These are phyloP conservation scores for Deroplatys truncata DNA, from an alignment of 2,888 invertebrate species.

Conservation along the genomic window DNA sequence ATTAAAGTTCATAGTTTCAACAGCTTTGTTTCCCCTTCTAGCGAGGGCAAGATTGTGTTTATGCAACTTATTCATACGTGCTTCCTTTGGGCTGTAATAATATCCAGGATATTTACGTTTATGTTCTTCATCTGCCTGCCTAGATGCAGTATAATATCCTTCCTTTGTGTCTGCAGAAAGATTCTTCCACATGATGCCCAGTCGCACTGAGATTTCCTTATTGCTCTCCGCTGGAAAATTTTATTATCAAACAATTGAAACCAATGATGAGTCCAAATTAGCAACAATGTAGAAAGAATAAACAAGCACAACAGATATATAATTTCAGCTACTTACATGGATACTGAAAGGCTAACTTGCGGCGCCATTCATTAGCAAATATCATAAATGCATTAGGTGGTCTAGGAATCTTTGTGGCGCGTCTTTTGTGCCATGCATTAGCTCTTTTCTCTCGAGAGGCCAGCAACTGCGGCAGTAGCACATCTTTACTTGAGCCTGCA, in stretches of 20 bases:
- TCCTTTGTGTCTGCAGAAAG: slow-evolving; percentile 44
- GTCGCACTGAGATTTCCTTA: slow-evolving; percentile 48
- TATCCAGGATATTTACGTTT: slow-evolving; percentile 47
- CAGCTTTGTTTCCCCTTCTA: slow-evolving; percentile 14
- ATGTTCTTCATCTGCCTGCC: slow-evolving; percentile 45
- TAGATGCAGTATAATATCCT: slow-evolving; percentile 44
- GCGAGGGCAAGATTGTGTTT: slow-evolving; percentile 28
- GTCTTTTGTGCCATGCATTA: slow-evolving; percentile 7
- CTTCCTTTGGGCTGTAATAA: slow-evolving; percentile 46
- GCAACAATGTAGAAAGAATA: no score
- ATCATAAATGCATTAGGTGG: slow-evolving; percentile 53
- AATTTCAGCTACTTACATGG: slow-evolving; percentile 38
- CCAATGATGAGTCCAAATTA: background rate
- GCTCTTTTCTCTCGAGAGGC: slow-evolving; percentile 5
- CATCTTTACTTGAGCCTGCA: slow-evolving; percentile 6
- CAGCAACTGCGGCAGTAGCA: background rate
- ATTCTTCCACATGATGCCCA: slow-evolving; percentile 51
- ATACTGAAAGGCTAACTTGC: slow-evolving; percentile 45
- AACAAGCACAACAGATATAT: background rate
- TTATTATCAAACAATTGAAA: background rate
- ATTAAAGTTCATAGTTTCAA: slow-evolving; percentile 12
- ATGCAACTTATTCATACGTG: slow-evolving; percentile 40
- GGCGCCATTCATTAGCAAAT: slow-evolving; percentile 50
- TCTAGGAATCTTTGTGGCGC: slow-evolving; percentile 41
- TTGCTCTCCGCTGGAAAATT: slow-evolving; percentile 43